Percentiles rank a stretch among this genome's conserved stretches.
phyloP scores from a whole-genome alignment of 2,797 vertebrate species.

The Adrianichthys oophorus region DNA sequence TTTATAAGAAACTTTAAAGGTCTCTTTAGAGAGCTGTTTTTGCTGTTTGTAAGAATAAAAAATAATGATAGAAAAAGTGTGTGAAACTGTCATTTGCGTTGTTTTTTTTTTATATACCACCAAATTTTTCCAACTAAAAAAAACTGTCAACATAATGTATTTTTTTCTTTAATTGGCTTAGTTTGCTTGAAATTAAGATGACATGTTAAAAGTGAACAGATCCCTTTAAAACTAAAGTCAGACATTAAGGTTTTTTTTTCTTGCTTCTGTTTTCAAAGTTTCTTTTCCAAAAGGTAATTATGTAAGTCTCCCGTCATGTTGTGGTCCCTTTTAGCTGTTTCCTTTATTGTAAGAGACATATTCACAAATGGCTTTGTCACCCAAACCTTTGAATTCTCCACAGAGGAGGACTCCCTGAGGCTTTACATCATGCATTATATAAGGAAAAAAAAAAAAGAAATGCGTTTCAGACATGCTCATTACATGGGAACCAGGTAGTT shows the following conservation, averaged over 20 bases:
- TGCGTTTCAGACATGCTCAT: background rate
- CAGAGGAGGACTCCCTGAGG: conserved; percentile 54
- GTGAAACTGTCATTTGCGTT: too few relatives aligned
- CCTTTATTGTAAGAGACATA: conserved; percentile 31
- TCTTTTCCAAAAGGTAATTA: conserved; percentile 45
- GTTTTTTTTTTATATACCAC: too few relatives aligned
- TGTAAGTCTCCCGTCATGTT: conserved; percentile 45
- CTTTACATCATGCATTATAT: conserved; percentile 26
- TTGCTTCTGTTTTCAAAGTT: conserved; percentile 21
- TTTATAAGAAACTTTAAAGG: too few relatives aligned
- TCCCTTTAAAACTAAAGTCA: too few relatives aligned
- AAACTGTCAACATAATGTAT: too few relatives aligned
- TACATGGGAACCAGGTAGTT: background rate
- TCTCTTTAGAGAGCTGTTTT: too few relatives aligned
- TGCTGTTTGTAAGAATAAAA: background rate
- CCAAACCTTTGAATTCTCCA: conserved; percentile 43
- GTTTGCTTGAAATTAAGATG: too few relatives aligned
- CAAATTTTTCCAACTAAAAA: too few relatives aligned
- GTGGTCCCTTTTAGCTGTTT: conserved; percentile 32
- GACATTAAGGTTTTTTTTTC: too few relatives aligned
- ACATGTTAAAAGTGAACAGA: too few relatives aligned
- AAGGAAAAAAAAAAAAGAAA: background rate
- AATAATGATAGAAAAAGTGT: background rate
- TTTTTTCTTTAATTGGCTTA: too few relatives aligned
- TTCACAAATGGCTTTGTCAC: conserved; percentile 57